Conservation (phyloP, 2,113 vertebrate genomes). For the Siphamia tubifer region DNA sequence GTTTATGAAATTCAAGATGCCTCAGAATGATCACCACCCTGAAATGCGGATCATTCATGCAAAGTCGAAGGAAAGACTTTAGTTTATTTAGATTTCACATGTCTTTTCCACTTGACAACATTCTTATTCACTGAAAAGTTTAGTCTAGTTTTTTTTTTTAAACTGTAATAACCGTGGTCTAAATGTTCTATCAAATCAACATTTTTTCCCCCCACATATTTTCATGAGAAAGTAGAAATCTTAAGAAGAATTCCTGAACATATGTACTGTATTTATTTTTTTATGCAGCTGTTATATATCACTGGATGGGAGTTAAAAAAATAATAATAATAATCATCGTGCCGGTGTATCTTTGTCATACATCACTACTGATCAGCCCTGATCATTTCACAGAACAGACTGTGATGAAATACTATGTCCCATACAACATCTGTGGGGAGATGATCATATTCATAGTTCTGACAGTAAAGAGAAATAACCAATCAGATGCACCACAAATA, state of each 20-base stretch:
- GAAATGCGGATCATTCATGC: no score
- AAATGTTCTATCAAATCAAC: no score
- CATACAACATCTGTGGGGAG: constrained; percentile 10
- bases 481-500: neutral
- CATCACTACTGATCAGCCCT: constrained; percentile 45
- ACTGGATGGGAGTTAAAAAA: constrained; percentile 22
- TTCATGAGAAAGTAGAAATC: neutral
- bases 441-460: neutral
- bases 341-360: constrained; percentile 29
- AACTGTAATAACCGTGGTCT: no score
- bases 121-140: no score
- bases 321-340: constrained; percentile 28
- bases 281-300: constrained; percentile 53
- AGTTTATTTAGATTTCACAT: no score
- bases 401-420: constrained; percentile 25
- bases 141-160: neutral
- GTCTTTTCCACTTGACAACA: no score
- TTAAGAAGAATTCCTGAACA: constrained; percentile 2
- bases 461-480: constrained; percentile 5
- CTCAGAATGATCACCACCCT: no score
- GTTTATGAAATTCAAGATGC: no score
- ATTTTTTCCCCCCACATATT: neutral
- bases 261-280: constrained; percentile 30
- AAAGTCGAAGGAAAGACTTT: no score
- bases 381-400: constrained; percentile 10